Evolutionary conservation across 2,797 vertebrate genomes (phyloP).

Genomic region (Eospalax fontanierii): DNA sequence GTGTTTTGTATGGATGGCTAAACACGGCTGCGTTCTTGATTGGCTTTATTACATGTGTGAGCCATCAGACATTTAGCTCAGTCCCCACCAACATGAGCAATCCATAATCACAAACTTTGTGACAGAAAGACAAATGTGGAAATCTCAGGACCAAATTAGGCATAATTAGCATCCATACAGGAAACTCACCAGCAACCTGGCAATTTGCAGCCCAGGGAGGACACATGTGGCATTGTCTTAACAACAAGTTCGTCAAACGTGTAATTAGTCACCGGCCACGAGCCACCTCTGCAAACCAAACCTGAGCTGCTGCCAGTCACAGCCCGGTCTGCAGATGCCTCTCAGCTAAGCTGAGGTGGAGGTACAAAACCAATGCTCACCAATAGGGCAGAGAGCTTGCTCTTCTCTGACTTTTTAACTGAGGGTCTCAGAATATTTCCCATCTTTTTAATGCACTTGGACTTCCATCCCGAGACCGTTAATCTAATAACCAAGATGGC

Average conservation of each 20-base stretch:
- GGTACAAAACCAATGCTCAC: not conserved
- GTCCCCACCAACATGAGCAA: constrained; percentile 83
- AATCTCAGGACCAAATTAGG: constrained; percentile 90
- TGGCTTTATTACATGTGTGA: constrained; percentile 87
- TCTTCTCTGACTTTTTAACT: constrained; percentile 14
- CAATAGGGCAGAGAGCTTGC: not conserved
- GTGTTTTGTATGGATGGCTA: constrained; percentile 64
- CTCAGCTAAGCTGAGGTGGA: not conserved
- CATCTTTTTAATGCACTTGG: not conserved
- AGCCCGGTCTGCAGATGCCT: constrained; percentile 42
- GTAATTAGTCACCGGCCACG: constrained; percentile 88
- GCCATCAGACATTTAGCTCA: constrained; percentile 82
- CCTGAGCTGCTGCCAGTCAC: constrained; percentile 82
- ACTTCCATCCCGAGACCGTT: not conserved
- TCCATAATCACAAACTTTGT: constrained; percentile 87
- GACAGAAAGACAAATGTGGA: constrained; percentile 89
- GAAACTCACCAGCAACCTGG: constrained; percentile 89
- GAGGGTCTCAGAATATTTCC: not conserved
- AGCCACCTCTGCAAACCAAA: constrained; percentile 86
- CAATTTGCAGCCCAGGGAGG: constrained; percentile 87
- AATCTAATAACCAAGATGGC: not conserved
- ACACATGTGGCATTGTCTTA: constrained; percentile 90
- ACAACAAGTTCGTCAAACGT: constrained; percentile 87
- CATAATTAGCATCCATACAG: constrained; percentile 88
- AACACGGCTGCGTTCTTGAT: constrained; percentile 80